Evolutionary conservation across 2,888 invertebrate species (phyloP), one percentile per base, ranked within the genome.

Genomic region (Unio pictorum): DNA sequence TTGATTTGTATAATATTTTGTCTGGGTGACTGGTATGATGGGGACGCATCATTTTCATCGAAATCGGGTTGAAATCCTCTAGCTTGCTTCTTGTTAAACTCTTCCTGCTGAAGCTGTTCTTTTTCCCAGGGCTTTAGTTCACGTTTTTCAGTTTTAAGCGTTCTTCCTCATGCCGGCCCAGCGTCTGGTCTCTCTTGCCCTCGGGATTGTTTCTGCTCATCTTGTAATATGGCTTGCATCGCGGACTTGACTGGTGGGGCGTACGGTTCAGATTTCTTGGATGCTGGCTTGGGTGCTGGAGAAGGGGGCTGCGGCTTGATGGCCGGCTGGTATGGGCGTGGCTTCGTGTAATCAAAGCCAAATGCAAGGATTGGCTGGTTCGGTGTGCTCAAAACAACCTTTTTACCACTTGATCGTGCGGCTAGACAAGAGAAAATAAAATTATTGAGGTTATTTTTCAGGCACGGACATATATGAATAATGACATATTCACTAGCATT

Each of bases 121-220:
- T 71, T 67, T 66, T 81, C 81, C 82, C 82, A 82, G 34, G 78
- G 80, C 63, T 76, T 82, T 59, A 75, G 71, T 17, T 73, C 64
- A 54, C 71, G 72, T 8, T 79, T 69, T 30, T 73, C 71, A 20
- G 79, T 71, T 61, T 73, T 68, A 60, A 86, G 76, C 2, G 84
- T 78, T 54, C 82, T 80, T 23, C 72, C 69, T 86, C 86, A 86
- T 26, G 83, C 78, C 26, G 81, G 77, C 57, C 64, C 69, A 18
- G 73, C 67, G 18, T 76, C 74, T 18, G 61, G 61, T 15, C 73
- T 72, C 20, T 68, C 71, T 3, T 64, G 71, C 8, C 18, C 62
- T 18, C 66, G 55, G 26, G 71, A 59, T 45, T 45, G 45, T 45
- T 45, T 45, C 11, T 45, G 45, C 11, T 45, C 45, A 1, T 45